Evolutionary conservation across 2,797 vertebrate genomes (phyloP).

Genomic region (Babyrousa celebensis): DNA sequence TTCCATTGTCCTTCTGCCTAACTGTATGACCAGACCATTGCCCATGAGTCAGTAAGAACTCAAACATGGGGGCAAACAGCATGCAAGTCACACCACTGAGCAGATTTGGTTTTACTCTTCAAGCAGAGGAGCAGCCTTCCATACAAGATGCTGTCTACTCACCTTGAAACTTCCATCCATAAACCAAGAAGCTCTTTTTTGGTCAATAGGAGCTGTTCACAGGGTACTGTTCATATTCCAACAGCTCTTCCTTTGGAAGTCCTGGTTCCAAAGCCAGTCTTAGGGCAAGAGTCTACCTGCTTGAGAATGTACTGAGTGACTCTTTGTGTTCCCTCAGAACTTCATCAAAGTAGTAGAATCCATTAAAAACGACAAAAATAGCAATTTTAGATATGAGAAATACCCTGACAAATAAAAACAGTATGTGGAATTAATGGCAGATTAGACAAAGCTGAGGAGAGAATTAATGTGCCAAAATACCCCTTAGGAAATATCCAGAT

Average conservation of each 20-base stretch:
- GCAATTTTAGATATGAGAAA: constrained; percentile 42
- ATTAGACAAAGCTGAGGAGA: constrained; percentile 8
- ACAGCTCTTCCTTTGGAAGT: neutral
- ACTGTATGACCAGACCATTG: neutral
- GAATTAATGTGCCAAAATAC: neutral
- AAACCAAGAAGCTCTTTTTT: constrained; percentile 19
- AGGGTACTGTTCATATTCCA: neutral
- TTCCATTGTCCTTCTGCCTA: neutral
- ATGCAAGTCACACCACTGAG: neutral
- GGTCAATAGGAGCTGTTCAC: neutral
- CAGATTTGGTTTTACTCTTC: neutral
- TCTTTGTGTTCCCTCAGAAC: neutral
- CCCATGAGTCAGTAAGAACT: neutral
- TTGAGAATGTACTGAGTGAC: neutral
- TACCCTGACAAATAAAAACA: constrained; percentile 25
- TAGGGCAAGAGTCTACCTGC: neutral
- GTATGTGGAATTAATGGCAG: neutral
- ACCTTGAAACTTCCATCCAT: neutral
- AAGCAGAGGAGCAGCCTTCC: neutral
- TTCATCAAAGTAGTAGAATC: constrained; percentile 11
- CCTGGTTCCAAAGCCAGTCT: neutral
- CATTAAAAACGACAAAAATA: neutral
- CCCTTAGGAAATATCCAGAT: neutral
- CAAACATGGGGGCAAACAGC: neutral
- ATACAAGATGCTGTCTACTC: neutral